A percentile compares a stretch with the other conserved stretches of the same genome.
Evolutionary conservation across 2,888 invertebrate genomes (phyloP).

Genomic region (Boloria euphrosyne): DNA sequence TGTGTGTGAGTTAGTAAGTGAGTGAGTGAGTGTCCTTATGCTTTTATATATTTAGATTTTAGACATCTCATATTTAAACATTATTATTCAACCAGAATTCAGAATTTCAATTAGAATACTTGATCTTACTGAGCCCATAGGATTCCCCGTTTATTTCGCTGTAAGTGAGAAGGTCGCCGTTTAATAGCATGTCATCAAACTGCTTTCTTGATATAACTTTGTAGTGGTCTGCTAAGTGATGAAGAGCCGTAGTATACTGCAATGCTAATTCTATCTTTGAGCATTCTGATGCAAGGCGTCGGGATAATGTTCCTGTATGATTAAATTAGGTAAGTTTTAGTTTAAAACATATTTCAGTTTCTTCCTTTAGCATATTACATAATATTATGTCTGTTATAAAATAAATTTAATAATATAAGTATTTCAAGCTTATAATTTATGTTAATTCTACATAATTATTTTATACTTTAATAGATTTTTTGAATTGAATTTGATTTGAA

Average conservation of each 20-base stretch:
- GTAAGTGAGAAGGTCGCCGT: constrained; percentile 71
- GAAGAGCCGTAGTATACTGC: constrained; percentile 64
- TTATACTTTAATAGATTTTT: too few relatives aligned
- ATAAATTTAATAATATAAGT: too few relatives aligned
- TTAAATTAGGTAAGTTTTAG: background rate
- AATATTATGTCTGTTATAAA: too few relatives aligned
- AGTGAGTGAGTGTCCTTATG: too few relatives aligned
- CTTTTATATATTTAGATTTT: too few relatives aligned
- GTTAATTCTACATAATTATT: too few relatives aligned
- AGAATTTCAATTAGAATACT: background rate
- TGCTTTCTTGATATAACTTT: constrained; percentile 53
- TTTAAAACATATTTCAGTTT: background rate
- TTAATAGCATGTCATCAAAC: constrained; percentile 70
- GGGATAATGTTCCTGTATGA: constrained; percentile 57
- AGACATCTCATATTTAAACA: too few relatives aligned
- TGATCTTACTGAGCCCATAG: constrained; percentile 66
- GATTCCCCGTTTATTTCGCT: constrained; percentile 69
- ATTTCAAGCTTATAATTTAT: too few relatives aligned
- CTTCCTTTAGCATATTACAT: background rate
- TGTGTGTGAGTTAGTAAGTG: too few relatives aligned
- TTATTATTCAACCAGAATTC: too few relatives aligned
- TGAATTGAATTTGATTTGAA: too few relatives aligned
- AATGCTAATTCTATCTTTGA: constrained; percentile 56
- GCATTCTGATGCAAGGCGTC: constrained; percentile 61
- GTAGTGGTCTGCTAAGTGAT: constrained; percentile 57